These are phyloP conservation scores for Tyto alba DNA, from an alignment of 2,113 vertebrate genomes.

Conservation along the genomic window DNA sequence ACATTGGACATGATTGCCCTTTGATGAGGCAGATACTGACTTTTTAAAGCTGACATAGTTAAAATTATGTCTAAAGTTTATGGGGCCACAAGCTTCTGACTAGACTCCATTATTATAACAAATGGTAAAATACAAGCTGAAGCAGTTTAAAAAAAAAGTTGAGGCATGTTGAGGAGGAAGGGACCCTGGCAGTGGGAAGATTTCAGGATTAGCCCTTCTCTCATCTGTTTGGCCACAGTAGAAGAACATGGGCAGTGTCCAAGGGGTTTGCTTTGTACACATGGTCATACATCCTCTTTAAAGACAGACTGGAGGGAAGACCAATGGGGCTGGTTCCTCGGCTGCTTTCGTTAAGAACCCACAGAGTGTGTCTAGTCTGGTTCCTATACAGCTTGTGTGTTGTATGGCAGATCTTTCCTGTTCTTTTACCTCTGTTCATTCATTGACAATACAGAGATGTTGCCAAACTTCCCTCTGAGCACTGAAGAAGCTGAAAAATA, in stretches of 20 bases:
- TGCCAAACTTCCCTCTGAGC: not conserved
- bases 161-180: not conserved
- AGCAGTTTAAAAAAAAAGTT: not conserved
- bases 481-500: not conserved
- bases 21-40: constrained; percentile 77
- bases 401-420: not conserved
- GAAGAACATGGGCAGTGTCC: not conserved
- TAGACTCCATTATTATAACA: constrained; percentile 64
- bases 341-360: not conserved
- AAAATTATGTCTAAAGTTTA: constrained; percentile 75
- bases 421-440: not conserved
- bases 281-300: not conserved
- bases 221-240: not conserved
- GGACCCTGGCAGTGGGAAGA: not conserved
- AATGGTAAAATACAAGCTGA: constrained; percentile 61
- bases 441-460: not conserved
- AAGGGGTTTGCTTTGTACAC: not conserved
- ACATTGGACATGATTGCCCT: constrained; percentile 75
- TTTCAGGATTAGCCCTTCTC: not conserved
- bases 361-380: not conserved
- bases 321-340: not conserved
- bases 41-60: constrained; percentile 76
- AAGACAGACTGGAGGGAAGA: not conserved
- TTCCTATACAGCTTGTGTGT: not conserved
- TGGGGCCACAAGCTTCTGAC: constrained; percentile 65